A percentile compares a stretch with the other conserved stretches of the same genome.
Evolutionary conservation across 1,140 invertebrate genomes (phyloP).

Genomic region (Anastatus disparis): DNA sequence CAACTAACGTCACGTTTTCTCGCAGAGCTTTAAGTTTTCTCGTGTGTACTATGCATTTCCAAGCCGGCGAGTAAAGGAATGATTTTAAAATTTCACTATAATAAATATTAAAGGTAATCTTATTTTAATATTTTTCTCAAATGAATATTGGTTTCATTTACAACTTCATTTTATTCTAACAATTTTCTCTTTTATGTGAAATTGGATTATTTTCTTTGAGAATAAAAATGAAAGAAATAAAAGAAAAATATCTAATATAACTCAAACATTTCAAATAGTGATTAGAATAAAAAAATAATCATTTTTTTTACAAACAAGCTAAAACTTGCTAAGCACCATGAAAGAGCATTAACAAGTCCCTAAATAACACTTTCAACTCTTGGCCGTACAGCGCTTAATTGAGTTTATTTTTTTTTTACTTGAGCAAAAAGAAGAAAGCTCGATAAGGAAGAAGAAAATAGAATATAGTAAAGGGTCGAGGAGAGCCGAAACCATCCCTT

Average conservation of each 20-base stretch:
- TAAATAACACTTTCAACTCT: slow-evolving; percentile 29
- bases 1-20: not conserved
- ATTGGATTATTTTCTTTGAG: not conserved
- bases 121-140: too few species aligned
- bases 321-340: not conserved
- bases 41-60: too few species aligned
- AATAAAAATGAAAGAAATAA: not conserved
- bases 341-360: slow-evolving; percentile 7
- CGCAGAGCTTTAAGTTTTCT: too few species aligned
- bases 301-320: slow-evolving; percentile 11
- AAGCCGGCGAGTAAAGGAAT: too few species aligned
- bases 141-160: too few species aligned
- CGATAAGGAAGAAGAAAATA: slow-evolving; percentile 7
- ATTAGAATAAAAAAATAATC: slow-evolving; percentile 8
- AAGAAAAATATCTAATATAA: not conserved
- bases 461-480: too few species aligned
- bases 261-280: not conserved
- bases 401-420: slow-evolving; percentile 33
- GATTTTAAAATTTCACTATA: too few species aligned
- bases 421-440: not conserved
- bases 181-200: too few species aligned
- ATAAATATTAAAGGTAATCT: too few species aligned
- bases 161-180: too few species aligned
- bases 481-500: slow-evolving; percentile 34
- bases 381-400: slow-evolving; percentile 32